Evolutionary conservation across 2,888 invertebrate species (phyloP).

Genomic region (Drosophila melanosoma): DNA sequence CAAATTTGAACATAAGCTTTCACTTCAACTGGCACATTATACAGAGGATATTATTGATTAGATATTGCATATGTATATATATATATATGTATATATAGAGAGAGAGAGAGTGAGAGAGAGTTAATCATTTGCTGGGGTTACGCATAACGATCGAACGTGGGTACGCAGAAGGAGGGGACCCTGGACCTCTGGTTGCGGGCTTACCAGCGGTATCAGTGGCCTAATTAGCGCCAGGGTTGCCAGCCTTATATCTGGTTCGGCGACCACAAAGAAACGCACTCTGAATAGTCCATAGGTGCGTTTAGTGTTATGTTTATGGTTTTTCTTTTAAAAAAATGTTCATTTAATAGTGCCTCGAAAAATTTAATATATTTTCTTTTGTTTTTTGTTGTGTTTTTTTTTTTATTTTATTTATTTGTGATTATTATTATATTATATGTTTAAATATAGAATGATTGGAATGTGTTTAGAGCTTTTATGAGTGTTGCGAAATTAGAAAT

Average conservation of each 20-base stretch:
- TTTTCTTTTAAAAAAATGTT: conserved; percentile 74
- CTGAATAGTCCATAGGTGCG: conserved; percentile 80
- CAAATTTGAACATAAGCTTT: conserved; percentile 52
- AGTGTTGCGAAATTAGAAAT: conserved; percentile 58
- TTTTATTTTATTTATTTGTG: conserved; percentile 14
- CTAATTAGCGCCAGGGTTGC: conserved; percentile 82
- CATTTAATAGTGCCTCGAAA: conserved; percentile 42
- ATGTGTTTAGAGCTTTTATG: conserved; percentile 35
- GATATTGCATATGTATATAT: conserved; percentile 9
- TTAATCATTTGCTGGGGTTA: conserved; percentile 56
- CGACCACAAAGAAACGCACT: conserved; percentile 81
- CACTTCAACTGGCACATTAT: conserved; percentile 58
- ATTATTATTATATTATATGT: conserved; percentile 22
- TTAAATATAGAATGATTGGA: conserved; percentile 21
- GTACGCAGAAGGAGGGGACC: conserved; percentile 39
- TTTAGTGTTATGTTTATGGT: conserved; percentile 70
- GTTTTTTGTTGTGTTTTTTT: conserved; percentile 19
- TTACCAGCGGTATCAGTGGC: conserved; percentile 83
- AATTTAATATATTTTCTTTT: conserved; percentile 21
- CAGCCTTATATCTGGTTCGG: conserved; percentile 82
- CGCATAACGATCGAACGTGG: conserved; percentile 41
- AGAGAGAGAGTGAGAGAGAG: background rate
- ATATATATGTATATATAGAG: no score
- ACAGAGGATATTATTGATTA: conserved; percentile 55
- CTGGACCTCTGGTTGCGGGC: conserved; percentile 60